phyloP scores from a whole-genome alignment of 2,888 invertebrate genomes.

The Monopis laevigella region DNA sequence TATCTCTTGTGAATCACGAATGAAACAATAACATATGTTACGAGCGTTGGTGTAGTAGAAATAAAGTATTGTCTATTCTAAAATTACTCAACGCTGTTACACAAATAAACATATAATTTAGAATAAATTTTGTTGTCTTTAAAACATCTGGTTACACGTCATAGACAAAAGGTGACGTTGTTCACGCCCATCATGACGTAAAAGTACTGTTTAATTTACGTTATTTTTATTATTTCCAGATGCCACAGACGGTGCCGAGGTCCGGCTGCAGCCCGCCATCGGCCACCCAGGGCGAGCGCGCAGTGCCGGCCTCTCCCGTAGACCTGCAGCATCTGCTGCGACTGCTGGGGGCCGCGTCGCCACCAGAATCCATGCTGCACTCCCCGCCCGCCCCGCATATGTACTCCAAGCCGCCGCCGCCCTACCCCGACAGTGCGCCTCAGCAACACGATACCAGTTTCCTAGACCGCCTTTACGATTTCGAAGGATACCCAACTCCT shows the following conservation, averaged over 20 bases:
- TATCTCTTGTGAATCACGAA: no score
- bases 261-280: constrained; percentile 80
- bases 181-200: no score
- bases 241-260: constrained; percentile 85
- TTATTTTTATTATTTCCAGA: constrained; percentile 62
- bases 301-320: constrained; percentile 65
- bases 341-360: constrained; percentile 55
- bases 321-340: constrained; percentile 55
- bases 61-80: no score
- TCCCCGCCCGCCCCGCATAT: constrained; percentile 49
- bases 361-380: constrained; percentile 56
- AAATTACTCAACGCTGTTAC: not conserved
- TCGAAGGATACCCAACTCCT: constrained; percentile 55
- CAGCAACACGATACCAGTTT: constrained; percentile 38
- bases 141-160: constrained; percentile 5
- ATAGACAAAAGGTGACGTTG: no score
- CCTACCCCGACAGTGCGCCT: constrained; percentile 46
- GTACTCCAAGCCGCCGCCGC: constrained; percentile 40
- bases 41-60: no score
- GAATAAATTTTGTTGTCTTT: constrained; percentile 7
- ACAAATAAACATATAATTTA: constrained; percentile 6
- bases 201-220: constrained; percentile 1
- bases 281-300: constrained; percentile 75
- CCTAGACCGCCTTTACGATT: constrained; percentile 59
- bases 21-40: no score